Conservation (phyloP, 2,888 invertebrate genomes). For the Elysia crispata region DNA sequence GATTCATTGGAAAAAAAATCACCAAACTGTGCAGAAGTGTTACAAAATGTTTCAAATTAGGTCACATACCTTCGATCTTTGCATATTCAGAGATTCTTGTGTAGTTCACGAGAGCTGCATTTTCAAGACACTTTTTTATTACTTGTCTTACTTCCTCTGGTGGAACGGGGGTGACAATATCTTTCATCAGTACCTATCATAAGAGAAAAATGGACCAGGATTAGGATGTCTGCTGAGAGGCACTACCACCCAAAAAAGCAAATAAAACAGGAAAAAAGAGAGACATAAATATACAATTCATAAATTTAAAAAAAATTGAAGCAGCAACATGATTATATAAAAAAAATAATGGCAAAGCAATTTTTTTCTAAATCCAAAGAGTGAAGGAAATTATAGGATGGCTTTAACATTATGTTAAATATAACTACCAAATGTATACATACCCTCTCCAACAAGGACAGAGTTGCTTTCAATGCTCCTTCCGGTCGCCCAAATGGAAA, state of each 20-base stretch:
- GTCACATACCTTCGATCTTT: constrained; percentile 92
- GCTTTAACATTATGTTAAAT: no score
- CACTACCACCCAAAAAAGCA: not conserved
- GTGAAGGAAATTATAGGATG: no score
- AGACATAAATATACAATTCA: no score
- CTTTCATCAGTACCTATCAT: constrained; percentile 94
- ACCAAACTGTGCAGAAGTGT: no score
- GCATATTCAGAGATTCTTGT: constrained; percentile 96
- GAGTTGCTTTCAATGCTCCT: constrained; percentile 96
- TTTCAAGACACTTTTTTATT: constrained; percentile 98
- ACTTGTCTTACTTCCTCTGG: constrained; percentile 95
- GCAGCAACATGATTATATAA: no score
- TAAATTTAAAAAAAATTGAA: no score
- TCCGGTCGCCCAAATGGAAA: constrained; percentile 99
- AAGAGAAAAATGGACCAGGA: not conserved
- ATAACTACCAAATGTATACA: no score
- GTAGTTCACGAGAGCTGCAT: constrained; percentile 98
- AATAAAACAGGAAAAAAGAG: not conserved
- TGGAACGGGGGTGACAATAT: constrained; percentile 97
- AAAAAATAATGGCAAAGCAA: no score
- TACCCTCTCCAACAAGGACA: constrained; percentile 94
- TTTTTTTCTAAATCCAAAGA: no score
- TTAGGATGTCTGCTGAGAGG: no score
- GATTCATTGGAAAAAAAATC: no score
- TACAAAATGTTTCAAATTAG: not conserved